Percentiles rank a stretch among this genome's conserved stretches.
phyloP scores from a whole-genome alignment of 1,140 invertebrate genomes.

The Dendroctonus ponderosae region DNA sequence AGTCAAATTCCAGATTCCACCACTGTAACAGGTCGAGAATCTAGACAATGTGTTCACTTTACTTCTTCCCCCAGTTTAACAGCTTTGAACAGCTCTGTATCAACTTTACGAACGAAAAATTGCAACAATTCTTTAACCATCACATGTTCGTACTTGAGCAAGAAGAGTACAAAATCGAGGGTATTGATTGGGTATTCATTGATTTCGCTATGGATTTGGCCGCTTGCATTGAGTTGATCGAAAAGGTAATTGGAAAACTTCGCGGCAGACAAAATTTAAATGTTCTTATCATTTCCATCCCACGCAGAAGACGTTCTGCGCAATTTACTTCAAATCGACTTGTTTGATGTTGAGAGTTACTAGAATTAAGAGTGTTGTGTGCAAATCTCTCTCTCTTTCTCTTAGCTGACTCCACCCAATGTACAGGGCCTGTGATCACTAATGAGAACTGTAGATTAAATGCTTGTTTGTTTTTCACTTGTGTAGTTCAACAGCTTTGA shows the following conservation, averaged over 20 bases:
- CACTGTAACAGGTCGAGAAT: conserved; percentile 27
- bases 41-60: conserved; percentile 17
- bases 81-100: conserved; percentile 51
- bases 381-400: conserved; percentile 97
- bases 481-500: conserved; percentile 94
- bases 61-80: conserved; percentile 2
- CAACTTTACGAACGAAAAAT: conserved; percentile 95
- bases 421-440: conserved; percentile 74
- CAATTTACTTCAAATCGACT: too few species aligned
- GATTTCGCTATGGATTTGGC: conserved; percentile 96
- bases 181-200: conserved; percentile 92
- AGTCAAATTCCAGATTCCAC: conserved; percentile 15
- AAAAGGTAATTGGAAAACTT: conserved; percentile 90
- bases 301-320: conserved; percentile 97
- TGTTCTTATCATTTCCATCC: conserved; percentile 98
- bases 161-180: conserved; percentile 82
- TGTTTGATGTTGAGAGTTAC: conserved; percentile 48
- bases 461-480: conserved; percentile 15
- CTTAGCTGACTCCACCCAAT: conserved; percentile 94
- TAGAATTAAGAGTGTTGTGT: conserved; percentile 94
- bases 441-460: conserved; percentile 48
- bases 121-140: conserved; percentile 84
- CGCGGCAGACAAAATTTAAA: conserved; percentile 95
- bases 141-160: too few species aligned
- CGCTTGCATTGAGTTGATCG: conserved; percentile 93